A percentile compares a stretch with the other conserved stretches of the same genome.
Conservation (phyloP, 2,113 vertebrate species). For the Ammodytes dubius region DNA sequence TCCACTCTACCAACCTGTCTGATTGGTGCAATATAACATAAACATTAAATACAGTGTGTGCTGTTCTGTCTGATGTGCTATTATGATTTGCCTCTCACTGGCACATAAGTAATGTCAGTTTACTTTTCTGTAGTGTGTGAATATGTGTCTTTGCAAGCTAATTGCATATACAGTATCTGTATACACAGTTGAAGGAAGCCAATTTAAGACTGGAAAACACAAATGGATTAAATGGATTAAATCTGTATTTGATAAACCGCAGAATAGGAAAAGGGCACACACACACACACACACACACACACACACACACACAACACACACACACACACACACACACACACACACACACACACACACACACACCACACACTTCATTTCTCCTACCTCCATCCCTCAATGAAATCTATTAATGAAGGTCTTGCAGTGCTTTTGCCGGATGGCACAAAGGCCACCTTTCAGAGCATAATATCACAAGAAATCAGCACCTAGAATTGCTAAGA, state of each 20-base stretch:
- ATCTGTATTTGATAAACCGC: constrained; percentile 1
- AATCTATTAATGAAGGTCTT: constrained; percentile 39
- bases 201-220: not conserved
- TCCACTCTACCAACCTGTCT: constrained; percentile 33
- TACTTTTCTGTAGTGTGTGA: not conserved
- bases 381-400: constrained; percentile 24
- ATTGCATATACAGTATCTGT: not conserved
- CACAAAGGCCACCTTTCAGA: constrained; percentile 57
- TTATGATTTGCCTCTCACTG: not conserved
- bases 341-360: constrained; percentile 27
- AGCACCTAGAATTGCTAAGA: constrained; percentile 34
- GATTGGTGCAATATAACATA: not conserved
- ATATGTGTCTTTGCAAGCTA: not conserved
- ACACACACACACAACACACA: not conserved
- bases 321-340: constrained; percentile 21
- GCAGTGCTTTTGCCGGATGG: constrained; percentile 4
- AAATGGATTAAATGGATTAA: not conserved
- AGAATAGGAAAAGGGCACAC: constrained; percentile 13
- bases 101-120: not conserved
- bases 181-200: not conserved
- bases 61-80: not conserved
- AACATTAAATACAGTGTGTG: not conserved
- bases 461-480: constrained; percentile 41
- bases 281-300: constrained; percentile 2
- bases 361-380: not conserved